phyloP scores from a whole-genome alignment of 2,797 vertebrate species.

The Anableps anableps region DNA sequence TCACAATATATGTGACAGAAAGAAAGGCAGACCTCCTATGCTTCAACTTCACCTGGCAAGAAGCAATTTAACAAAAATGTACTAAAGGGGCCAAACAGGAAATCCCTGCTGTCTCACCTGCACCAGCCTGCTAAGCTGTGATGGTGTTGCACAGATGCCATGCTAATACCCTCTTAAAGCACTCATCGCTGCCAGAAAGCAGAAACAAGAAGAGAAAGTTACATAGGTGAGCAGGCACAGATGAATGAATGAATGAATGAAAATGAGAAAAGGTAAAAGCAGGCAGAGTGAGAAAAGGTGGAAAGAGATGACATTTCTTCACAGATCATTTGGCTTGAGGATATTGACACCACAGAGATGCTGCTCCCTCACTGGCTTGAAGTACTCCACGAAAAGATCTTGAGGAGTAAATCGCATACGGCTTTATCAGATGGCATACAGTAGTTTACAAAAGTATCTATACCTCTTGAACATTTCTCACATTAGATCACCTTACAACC shows the following conservation, averaged over 20 bases:
- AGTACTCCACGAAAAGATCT: constrained; percentile 23
- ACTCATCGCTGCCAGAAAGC: constrained; percentile 44
- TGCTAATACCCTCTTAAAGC: constrained; percentile 73
- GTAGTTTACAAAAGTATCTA: not conserved
- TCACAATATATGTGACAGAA: constrained; percentile 7
- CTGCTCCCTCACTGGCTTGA: constrained; percentile 9
- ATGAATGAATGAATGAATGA: constrained; percentile 32
- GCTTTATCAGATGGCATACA: constrained; percentile 53
- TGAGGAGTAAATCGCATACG: constrained; percentile 29
- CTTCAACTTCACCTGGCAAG: constrained; percentile 65
- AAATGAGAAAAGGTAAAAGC: constrained; percentile 25
- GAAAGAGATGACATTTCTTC: constrained; percentile 19
- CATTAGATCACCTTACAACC: not conserved
- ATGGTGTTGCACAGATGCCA: constrained; percentile 59
- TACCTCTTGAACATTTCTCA: not conserved
- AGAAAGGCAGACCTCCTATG: constrained; percentile 22
- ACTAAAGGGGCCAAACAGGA: constrained; percentile 72
- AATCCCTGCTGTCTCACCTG: constrained; percentile 79
- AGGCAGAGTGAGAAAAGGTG: constrained; percentile 5
- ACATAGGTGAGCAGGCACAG: constrained; percentile 30
- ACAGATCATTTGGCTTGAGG: constrained; percentile 25
- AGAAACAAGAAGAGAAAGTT: constrained; percentile 36
- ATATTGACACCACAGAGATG: constrained; percentile 23
- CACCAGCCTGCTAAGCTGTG: constrained; percentile 68
- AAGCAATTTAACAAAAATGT: constrained; percentile 76